Percentiles rank a stretch among this genome's conserved stretches.
These are phyloP conservation scores for Riparia riparia DNA, from an alignment of 2,113 vertebrate species.

Conservation along the genomic window DNA sequence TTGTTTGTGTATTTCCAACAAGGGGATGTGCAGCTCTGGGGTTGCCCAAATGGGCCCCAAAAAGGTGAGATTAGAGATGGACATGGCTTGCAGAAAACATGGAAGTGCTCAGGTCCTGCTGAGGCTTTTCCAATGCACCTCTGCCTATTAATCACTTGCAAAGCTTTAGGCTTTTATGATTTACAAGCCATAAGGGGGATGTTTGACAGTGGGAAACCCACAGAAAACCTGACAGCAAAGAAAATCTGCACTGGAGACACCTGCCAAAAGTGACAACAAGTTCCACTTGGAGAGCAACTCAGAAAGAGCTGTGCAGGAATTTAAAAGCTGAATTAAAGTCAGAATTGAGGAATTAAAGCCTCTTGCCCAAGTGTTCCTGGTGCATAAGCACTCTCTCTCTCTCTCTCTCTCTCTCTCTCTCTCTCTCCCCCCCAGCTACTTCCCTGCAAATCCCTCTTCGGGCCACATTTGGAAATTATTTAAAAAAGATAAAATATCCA, in stretches of 20 bases:
- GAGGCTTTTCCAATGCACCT: not conserved
- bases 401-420: not conserved
- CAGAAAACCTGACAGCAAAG: conserved; percentile 36
- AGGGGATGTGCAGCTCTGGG: accelerated
- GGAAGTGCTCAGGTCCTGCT: not conserved
- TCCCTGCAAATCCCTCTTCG: not conserved
- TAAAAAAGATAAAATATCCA: conserved; percentile 69
- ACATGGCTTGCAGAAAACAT: not conserved
- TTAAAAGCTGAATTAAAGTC: not conserved
- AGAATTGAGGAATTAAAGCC: not conserved
- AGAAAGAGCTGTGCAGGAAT: not conserved
- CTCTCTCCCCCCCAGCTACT: not conserved
- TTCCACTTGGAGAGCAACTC: not conserved
- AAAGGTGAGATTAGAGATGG: not conserved
- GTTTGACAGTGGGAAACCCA: not conserved
- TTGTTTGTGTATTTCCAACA: not conserved
- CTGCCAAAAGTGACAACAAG: conserved; percentile 26
- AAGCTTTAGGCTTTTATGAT: conserved; percentile 8
- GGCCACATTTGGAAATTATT: conserved; percentile 81
- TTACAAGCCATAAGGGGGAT: conserved; percentile 21
- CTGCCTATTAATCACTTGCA: not conserved
- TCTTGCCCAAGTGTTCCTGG: not conserved
- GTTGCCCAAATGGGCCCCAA: not conserved
- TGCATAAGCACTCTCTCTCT: not conserved
- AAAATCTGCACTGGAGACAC: not conserved